Conservation (phyloP, 2,888 invertebrate genomes). For the Lasioglossum villosulum region DNA sequence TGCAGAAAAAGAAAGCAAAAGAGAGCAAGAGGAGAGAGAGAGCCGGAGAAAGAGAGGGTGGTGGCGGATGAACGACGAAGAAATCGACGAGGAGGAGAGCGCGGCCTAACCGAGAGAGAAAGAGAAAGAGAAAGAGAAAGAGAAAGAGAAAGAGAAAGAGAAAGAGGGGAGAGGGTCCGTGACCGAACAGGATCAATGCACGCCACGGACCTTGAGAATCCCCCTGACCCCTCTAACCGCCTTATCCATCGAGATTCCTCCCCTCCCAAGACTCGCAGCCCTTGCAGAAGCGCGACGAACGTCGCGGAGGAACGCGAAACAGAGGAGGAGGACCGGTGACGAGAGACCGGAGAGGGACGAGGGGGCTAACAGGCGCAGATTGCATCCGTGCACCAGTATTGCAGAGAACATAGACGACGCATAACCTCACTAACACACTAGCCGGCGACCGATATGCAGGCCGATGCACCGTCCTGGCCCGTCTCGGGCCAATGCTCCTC, state of each 20-base stretch:
- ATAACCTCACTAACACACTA: slow-evolving; percentile 67
- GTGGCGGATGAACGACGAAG: slow-evolving; percentile 33
- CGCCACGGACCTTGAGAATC: slow-evolving; percentile 83
- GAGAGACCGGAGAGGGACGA: slow-evolving; percentile 17
- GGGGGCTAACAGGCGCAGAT: slow-evolving; percentile 55
- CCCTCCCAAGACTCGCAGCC: slow-evolving; percentile 45
- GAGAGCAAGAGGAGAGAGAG: slow-evolving; percentile 18
- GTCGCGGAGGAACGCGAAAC: slow-evolving; percentile 44
- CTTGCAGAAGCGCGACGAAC: slow-evolving; percentile 59
- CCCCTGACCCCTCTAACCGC: slow-evolving; percentile 41
- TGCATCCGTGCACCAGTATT: slow-evolving; percentile 68
- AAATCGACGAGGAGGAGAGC: slow-evolving; percentile 32
- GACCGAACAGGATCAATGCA: slow-evolving; percentile 84
- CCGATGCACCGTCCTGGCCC: slow-evolving; percentile 71
- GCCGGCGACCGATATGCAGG: slow-evolving; percentile 68
- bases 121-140: slow-evolving; percentile 11
- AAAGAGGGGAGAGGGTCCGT: slow-evolving; percentile 77
- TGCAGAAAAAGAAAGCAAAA: slow-evolving; percentile 25
- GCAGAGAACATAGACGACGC: slow-evolving; percentile 61
- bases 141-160: slow-evolving; percentile 21
- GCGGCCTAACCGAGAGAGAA: slow-evolving; percentile 25
- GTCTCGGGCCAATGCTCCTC: slow-evolving; percentile 71
- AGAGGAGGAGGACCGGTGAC: slow-evolving; percentile 39
- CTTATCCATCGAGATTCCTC: slow-evolving; percentile 55
- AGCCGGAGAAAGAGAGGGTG: slow-evolving; percentile 50